These are phyloP conservation scores for Colletes collaris DNA, from an alignment of 2,888 invertebrate genomes.

Conservation along the genomic window DNA sequence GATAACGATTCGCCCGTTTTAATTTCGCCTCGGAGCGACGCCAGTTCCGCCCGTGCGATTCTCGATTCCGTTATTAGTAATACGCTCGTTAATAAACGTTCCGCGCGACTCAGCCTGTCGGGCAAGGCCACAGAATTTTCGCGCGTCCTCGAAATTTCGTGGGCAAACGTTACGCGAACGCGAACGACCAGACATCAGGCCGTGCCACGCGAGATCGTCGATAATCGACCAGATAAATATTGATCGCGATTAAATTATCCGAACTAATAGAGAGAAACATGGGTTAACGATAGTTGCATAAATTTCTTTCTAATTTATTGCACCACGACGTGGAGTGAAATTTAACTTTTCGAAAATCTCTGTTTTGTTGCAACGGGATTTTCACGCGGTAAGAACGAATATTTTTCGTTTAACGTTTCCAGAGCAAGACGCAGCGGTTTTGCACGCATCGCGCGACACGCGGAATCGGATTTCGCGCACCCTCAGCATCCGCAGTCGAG, in stretches of 20 bases:
- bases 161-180: conserved; percentile 20
- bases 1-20: conserved; percentile 35
- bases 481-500: conserved; percentile 38
- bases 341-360: too few relatives aligned
- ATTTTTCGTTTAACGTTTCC: background rate
- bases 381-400: background rate
- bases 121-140: conserved; percentile 29
- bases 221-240: too few relatives aligned
- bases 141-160: conserved; percentile 5
- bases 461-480: conserved; percentile 65
- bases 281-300: too few relatives aligned
- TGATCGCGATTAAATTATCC: too few relatives aligned
- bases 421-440: conserved; percentile 28
- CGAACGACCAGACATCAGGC: background rate
- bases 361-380: too few relatives aligned
- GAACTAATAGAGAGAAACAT: too few relatives aligned
- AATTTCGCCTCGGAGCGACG: conserved; percentile 44
- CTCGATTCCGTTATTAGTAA: conserved; percentile 39
- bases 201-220: background rate
- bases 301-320: too few relatives aligned
- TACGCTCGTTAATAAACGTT: conserved; percentile 32
- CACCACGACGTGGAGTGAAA: too few relatives aligned
- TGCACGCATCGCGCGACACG: conserved; percentile 60
- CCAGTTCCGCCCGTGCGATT: conserved; percentile 46
- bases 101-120: conserved; percentile 5